Base-by-base conservation (phyloP, 2,888 invertebrate genomes). In the Drosophila helvetica region DNA sequence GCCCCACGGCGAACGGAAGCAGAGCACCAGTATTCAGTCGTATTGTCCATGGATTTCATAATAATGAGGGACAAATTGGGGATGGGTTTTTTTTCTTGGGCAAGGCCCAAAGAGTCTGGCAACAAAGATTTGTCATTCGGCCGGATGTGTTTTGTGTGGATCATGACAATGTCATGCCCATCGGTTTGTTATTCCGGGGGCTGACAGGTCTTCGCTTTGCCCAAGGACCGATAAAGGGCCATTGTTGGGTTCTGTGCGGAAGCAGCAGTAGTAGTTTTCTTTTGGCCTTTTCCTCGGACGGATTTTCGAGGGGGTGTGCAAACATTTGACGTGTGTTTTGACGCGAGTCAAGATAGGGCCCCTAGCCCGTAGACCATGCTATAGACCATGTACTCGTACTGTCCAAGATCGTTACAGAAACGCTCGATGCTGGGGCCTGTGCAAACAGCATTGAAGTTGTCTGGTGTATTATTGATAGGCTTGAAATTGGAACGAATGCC, bases 311-410 rank as follows among this genome's bases (percentile, higher is more conserved):
- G 68, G 75, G 87, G 80, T 88, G 80, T 80, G 81, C 80, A 89
- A 89, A 90, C 90, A 90, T 89, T 90, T 90, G 90, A 89, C 89
- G 90, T 90, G 90, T 90, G 90, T 90, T 90, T 80, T 90, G 90
- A 88, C 88, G 81, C 86, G 81, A 88, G 83, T 78, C 83, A 83
- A 83, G 65, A 77, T 75, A 74, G 53, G 33, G 43, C 50, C 15
- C 15, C 51, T 55, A 43, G 18, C 38, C 22, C 15, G 9, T 25
- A 58, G 43, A 3, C 38, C 6, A 18, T 27, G 7, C 8, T 8
- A 25, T 57, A 22, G 27, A 46, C 19, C 19, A 43, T 60, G 42
- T 66, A 58, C 52, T 61, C n/a, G 25, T 19, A 42, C 54, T 57
- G 63, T 67, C 69, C 59, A 61, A 74, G 77, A 85, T 84, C 78